A percentile compares a stretch with the other conserved stretches of the same genome.
These are phyloP conservation scores for Phenganax marumi DNA, from an alignment of 92 coral and sea anemone genomes.

Conservation along the genomic window DNA sequence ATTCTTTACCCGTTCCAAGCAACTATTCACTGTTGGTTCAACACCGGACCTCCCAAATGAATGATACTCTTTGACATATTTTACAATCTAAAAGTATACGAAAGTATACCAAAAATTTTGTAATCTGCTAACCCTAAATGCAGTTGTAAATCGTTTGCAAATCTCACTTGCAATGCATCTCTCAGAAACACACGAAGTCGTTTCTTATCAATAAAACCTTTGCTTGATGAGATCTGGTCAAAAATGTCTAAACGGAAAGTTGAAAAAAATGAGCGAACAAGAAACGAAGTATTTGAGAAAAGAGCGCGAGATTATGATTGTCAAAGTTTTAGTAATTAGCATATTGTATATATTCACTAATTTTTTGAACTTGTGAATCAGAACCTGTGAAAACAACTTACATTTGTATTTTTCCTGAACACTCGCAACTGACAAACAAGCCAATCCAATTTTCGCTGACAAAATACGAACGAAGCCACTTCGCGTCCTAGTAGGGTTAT, in stretches of 20 bases:
- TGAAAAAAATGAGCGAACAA: no score
- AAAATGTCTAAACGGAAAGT: slow-evolving; percentile 65
- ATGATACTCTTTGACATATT: slow-evolving; percentile 75
- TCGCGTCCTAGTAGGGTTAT: slow-evolving; percentile 57
- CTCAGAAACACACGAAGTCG: slow-evolving; percentile 71
- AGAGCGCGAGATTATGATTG: background rate
- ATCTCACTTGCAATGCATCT: slow-evolving; percentile 68
- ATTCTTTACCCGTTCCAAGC: slow-evolving; percentile 81
- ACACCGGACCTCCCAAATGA: slow-evolving; percentile 90
- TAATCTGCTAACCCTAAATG: no score
- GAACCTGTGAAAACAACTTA: slow-evolving; percentile 42
- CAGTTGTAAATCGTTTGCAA: background rate
- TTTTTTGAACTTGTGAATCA: background rate
- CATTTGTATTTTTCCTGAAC: slow-evolving; percentile 95
- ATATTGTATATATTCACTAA: no score
- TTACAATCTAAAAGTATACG: slow-evolving; percentile 66
- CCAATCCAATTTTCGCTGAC: slow-evolving; percentile 82
- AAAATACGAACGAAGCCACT: slow-evolving; percentile 71
- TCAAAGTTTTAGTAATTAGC: background rate
- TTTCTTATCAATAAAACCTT: slow-evolving; percentile 73
- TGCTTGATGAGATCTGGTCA: slow-evolving; percentile 72
- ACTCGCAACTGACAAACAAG: slow-evolving; percentile 77
- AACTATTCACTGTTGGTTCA: slow-evolving; percentile 89
- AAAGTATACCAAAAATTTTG: no score
- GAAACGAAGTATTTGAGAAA: background rate